Percentiles rank a stretch among this genome's conserved stretches.
These are phyloP conservation scores for Cistogaster globosa DNA, from an alignment of 2,888 invertebrate genomes.

Conservation along the genomic window DNA sequence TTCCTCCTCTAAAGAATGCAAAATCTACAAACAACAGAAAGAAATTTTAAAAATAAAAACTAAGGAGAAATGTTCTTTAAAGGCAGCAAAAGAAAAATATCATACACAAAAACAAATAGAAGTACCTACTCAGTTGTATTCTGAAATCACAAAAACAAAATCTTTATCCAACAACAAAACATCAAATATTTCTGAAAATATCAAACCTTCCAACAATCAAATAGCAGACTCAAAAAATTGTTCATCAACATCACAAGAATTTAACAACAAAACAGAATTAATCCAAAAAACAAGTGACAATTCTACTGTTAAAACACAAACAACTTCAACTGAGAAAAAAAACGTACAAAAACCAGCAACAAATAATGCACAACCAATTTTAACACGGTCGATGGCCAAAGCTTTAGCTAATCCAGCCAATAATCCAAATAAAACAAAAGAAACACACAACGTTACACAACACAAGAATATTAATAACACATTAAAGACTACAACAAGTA, in stretches of 20 bases:
- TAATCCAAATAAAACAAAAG: too few species aligned
- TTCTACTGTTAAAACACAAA: not conserved
- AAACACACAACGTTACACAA: too few species aligned
- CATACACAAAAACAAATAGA: not conserved
- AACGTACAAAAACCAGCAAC: too few species aligned
- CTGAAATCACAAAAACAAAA: constrained; percentile 8
- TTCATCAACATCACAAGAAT: too few species aligned
- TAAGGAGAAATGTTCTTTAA: constrained; percentile 30
- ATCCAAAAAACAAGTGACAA: not conserved
- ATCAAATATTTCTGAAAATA: too few species aligned
- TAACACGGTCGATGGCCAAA: too few species aligned
- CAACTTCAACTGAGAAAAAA: too few species aligned
- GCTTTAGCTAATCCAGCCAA: too few species aligned
- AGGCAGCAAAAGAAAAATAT: constrained; percentile 26
- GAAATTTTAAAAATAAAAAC: constrained; percentile 57
- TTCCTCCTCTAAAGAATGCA: constrained; percentile 22
- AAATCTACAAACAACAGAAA: constrained; percentile 44
- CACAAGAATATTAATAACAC: not conserved
- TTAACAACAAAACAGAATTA: not conserved
- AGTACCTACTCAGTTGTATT: not conserved
- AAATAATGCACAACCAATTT: too few species aligned
- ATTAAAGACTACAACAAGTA: not conserved
- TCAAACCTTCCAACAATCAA: not conserved
- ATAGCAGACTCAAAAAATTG: too few species aligned
- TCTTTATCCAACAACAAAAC: too few species aligned